Conservation (phyloP, 2,888 invertebrate species). For the Callosobruchus maculatus region DNA sequence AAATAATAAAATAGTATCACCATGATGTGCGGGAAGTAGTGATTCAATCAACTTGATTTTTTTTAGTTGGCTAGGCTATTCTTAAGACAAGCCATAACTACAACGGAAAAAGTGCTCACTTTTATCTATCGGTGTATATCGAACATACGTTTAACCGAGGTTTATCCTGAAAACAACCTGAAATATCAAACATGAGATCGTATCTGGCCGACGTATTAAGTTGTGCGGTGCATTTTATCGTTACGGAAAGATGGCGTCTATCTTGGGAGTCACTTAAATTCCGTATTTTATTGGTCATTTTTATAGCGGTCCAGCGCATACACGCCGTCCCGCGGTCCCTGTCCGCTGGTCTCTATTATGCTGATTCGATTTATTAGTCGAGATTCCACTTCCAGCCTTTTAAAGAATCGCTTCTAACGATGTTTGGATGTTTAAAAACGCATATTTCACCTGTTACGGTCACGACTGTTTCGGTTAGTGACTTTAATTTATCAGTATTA, state of each 20-base stretch:
- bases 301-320: not conserved
- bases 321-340: not conserved
- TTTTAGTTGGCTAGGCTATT: no score
- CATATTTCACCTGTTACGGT: not conserved
- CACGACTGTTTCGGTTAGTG: not conserved
- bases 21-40: no score
- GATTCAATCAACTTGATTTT: no score
- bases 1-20: no score
- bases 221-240: conserved; percentile 17
- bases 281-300: conserved; percentile 16
- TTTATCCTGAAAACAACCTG: not conserved
- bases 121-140: no score
- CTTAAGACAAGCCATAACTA: no score
- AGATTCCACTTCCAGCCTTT: not conserved
- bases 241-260: conserved; percentile 15
- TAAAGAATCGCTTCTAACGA: not conserved
- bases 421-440: not conserved
- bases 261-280: conserved; percentile 19
- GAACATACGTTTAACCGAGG: no score
- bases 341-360: not conserved
- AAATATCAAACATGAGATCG: not conserved
- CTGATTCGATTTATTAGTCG: not conserved
- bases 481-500: not conserved
- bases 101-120: no score
- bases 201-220: conserved; percentile 13